These are phyloP conservation scores for Noctilio leporinus DNA, from an alignment of 2,113 vertebrate species.

Conservation along the genomic window DNA sequence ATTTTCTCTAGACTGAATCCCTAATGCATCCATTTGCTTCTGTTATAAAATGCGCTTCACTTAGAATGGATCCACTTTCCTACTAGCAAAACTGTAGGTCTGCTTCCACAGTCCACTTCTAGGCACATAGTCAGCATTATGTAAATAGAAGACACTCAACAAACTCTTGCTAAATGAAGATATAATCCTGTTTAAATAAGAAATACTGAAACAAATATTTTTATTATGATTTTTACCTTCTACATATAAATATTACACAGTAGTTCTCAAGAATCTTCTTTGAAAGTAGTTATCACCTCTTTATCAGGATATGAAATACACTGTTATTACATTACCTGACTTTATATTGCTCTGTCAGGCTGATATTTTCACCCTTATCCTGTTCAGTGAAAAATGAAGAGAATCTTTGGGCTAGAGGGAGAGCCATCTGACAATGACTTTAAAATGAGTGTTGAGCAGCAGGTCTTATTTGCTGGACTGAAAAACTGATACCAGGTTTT, in stretches of 20 bases:
- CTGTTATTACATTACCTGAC: background rate
- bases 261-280: background rate
- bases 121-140: background rate
- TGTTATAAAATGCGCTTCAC: background rate
- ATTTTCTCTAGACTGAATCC: background rate
- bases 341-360: background rate
- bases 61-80: background rate
- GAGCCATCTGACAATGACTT: background rate
- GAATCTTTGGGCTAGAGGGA: background rate
- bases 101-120: background rate
- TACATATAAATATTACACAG: background rate
- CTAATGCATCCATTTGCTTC: background rate
- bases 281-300: background rate
- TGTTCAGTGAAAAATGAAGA: conserved; percentile 8
- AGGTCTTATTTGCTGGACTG: background rate
- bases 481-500: background rate
- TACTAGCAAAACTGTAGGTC: background rate
- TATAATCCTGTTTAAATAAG: background rate
- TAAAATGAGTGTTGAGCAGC: background rate
- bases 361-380: background rate
- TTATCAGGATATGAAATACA: background rate
- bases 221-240: background rate
- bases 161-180: background rate
- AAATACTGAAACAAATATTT: background rate
- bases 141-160: background rate